Base-by-base conservation (phyloP, 2,888 invertebrate genomes). In the Gymnocheta viridis region DNA sequence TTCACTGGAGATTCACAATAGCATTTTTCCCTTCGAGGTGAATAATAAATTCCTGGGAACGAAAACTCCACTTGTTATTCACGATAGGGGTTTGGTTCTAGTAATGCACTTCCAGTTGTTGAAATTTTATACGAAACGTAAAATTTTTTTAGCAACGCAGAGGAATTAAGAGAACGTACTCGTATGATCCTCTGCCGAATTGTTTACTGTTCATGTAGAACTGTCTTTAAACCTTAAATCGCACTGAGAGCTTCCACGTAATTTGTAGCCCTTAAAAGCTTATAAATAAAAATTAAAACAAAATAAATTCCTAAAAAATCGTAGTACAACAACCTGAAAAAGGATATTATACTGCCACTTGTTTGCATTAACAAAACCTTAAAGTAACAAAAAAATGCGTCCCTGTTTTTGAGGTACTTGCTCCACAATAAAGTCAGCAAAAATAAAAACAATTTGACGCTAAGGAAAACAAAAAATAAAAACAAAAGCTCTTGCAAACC, bases 301-400 rank as follows among this genome's bases (percentile, higher is more conserved):
- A 41, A n/a, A n/a, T n/a, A n/a, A 19, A 47, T 47, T 9, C 58
- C n/a, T n/a, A n/a, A n/a, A n/a, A n/a, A n/a, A n/a, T n/a, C n/a
- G n/a, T n/a, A n/a, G n/a, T 60, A 14, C 12, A 0, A 35, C 4
- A 35, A 24, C 9, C 7, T 29, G 7, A 27, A 74, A 64, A 49
- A 51, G 27, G 17, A 32, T 51, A 14, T 9, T 60, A 24, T n/a
- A 24, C 41, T n/a, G 64, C 29, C 44, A 77, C 67, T 77, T 77
- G 67, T 47, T 58, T 49, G 56, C 47, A 27, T 32, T 29, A 29
- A 51, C 38, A 51, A 64, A 38, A 14, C 6, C 35, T 27, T 29
- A 35, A 41, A 41, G 41, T 62, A 70, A 54, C 60, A 29, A 62
- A 78, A 78, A 78, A 70, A 54, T 47, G 44, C 32, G n/a, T 72